Evolutionary conservation across 1,140 invertebrate genomes (phyloP).

Genomic region (Cyrtorhinus lividipennis): DNA sequence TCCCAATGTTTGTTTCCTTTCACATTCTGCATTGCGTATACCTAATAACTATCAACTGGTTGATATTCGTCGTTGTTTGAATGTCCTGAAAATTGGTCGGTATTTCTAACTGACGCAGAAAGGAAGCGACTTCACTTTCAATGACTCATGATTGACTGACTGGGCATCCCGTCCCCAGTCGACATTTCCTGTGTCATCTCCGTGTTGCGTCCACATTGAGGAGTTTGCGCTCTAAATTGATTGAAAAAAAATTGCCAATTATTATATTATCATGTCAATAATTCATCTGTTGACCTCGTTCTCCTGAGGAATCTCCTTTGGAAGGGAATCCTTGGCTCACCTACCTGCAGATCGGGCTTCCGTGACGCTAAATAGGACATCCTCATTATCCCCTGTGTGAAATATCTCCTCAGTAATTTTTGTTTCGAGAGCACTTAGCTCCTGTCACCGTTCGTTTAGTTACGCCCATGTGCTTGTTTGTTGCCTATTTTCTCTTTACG

Average conservation of each 20-base stretch:
- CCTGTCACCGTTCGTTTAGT: neutral
- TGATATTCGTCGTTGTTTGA: too few species aligned
- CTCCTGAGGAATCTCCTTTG: neutral
- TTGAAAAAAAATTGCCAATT: too few species aligned
- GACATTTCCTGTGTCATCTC: neutral
- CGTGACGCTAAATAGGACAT: slow-evolving; percentile 15
- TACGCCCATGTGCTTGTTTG: neutral
- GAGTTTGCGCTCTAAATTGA: too few species aligned
- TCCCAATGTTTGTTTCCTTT: neutral
- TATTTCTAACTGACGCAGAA: too few species aligned
- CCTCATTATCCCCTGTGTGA: slow-evolving; percentile 8
- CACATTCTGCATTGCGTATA: neutral
- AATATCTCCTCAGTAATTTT: neutral
- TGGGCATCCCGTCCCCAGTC: neutral
- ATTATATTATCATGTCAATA: neutral
- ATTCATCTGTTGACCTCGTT: neutral
- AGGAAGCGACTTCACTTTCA: too few species aligned
- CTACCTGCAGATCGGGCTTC: slow-evolving; percentile 10
- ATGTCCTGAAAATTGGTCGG: too few species aligned
- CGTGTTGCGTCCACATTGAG: too few species aligned
- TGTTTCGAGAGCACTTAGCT: neutral
- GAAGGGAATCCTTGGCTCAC: neutral
- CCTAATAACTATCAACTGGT: too few species aligned
- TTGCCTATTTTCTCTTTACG: neutral
- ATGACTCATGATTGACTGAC: too few species aligned